Conservation (phyloP, 2,113 vertebrate genomes). For the Charadrius vociferus region DNA sequence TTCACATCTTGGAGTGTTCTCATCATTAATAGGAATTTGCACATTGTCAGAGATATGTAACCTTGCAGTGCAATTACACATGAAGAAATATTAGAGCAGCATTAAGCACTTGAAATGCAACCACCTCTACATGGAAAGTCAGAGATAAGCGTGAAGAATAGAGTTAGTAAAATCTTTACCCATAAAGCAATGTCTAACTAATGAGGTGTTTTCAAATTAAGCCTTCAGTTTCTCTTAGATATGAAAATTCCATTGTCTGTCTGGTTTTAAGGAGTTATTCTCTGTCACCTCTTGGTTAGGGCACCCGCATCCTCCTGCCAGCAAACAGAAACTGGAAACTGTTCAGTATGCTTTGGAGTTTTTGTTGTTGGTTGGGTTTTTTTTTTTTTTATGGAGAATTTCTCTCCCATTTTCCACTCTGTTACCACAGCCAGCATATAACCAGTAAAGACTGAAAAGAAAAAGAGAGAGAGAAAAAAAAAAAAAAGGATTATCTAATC, state of each 20-base stretch:
- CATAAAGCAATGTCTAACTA: neutral
- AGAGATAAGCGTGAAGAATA: neutral
- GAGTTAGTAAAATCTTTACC: neutral
- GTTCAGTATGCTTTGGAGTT: neutral
- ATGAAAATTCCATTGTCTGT: neutral
- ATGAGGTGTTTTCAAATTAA: constrained; percentile 1
- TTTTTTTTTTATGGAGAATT: neutral
- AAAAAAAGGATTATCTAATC: neutral
- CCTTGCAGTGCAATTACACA: neutral
- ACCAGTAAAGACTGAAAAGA: neutral
- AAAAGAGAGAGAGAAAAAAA: too few relatives aligned
- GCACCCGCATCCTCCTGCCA: neutral
- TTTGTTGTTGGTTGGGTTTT: neutral
- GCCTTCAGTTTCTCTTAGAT: neutral
- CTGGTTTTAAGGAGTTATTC: neutral
- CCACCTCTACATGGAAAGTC: neutral
- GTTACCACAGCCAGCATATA: neutral
- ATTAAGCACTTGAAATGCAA: neutral
- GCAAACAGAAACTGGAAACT: neutral
- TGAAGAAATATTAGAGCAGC: neutral
- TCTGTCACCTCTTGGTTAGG: neutral
- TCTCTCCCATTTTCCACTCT: neutral
- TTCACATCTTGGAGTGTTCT: neutral
- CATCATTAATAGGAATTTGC: neutral
- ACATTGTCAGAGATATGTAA: neutral